A percentile compares a stretch with the other conserved stretches of the same genome.
phyloP scores from a whole-genome alignment of 1,140 invertebrate species.

The Tetramorium simillimum region DNA sequence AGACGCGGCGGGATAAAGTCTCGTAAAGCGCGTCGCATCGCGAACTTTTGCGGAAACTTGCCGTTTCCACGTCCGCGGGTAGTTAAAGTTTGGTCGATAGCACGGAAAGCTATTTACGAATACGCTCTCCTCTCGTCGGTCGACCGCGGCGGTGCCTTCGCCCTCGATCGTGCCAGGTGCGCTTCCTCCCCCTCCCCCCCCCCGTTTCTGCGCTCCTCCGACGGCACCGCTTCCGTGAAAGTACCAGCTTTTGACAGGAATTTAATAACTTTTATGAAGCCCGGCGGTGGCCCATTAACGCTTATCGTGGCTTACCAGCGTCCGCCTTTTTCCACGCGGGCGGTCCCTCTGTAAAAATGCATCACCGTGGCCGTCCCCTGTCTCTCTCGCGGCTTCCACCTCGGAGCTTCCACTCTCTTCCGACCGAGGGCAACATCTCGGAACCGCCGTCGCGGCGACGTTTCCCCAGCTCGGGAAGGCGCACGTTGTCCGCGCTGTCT shows the following conservation, averaged over 20 bases:
- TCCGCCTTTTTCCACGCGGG: constrained; percentile 19
- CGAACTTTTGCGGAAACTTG: constrained; percentile 20
- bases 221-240: constrained; percentile 29
- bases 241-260: constrained; percentile 57
- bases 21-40: constrained; percentile 19
- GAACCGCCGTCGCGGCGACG: not conserved
- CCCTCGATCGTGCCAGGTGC: constrained; percentile 17
- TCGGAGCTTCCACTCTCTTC: not conserved
- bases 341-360: constrained; percentile 33
- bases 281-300: constrained; percentile 42
- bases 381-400: not conserved
- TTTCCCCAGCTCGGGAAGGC: not conserved
- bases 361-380: not conserved
- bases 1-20: constrained; percentile 9
- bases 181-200: no score
- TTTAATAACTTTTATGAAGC: constrained; percentile 65
- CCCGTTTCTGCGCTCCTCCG: not conserved
- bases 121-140: constrained; percentile 17
- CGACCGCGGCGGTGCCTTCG: not conserved
- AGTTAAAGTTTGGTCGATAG: constrained; percentile 64
- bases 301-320: constrained; percentile 48
- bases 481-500: constrained; percentile 9
- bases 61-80: constrained; percentile 36
- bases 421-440: not conserved
- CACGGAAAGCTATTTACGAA: constrained; percentile 57